Conservation (phyloP, 2,888 invertebrate species). For the Elysia crispata region DNA sequence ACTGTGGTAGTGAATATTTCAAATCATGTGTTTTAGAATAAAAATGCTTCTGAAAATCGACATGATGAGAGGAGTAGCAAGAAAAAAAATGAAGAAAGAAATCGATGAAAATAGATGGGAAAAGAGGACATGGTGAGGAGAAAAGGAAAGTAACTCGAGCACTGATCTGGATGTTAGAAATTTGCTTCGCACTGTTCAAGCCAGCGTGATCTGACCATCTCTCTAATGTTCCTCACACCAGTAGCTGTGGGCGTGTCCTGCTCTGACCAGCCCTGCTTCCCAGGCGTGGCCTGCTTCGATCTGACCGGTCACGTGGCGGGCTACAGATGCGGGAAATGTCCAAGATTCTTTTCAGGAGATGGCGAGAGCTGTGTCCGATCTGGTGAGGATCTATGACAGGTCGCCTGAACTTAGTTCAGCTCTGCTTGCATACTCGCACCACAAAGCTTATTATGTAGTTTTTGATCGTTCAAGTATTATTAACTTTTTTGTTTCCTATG, state of each 20-base stretch:
- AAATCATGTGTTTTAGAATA: background rate
- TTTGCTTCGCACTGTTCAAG: too few species aligned
- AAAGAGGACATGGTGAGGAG: background rate
- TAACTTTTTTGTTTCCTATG: too few species aligned
- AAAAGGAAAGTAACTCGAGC: too few species aligned
- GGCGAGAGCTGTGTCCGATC: conserved; percentile 53
- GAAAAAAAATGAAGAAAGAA: background rate
- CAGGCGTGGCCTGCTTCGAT: conserved; percentile 56
- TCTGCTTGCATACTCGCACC: background rate
- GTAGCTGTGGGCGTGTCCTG: conserved; percentile 39
- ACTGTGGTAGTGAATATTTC: background rate
- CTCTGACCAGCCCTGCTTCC: conserved; percentile 55
- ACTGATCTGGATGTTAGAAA: too few species aligned
- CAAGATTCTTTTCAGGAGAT: conserved; percentile 54
- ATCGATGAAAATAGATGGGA: background rate
- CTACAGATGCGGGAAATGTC: conserved; percentile 57
- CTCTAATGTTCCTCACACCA: too few species aligned
- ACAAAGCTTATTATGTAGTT: too few species aligned
- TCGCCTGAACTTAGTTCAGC: background rate
- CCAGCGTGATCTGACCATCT: too few species aligned
- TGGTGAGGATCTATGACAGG: conserved; percentile 36
- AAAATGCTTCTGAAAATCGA: background rate
- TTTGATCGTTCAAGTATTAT: too few species aligned
- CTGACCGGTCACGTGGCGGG: conserved; percentile 56
- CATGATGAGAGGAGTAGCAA: background rate